Base-by-base conservation (phyloP, 2,888 invertebrate species). In the Cepaea hortensis region DNA sequence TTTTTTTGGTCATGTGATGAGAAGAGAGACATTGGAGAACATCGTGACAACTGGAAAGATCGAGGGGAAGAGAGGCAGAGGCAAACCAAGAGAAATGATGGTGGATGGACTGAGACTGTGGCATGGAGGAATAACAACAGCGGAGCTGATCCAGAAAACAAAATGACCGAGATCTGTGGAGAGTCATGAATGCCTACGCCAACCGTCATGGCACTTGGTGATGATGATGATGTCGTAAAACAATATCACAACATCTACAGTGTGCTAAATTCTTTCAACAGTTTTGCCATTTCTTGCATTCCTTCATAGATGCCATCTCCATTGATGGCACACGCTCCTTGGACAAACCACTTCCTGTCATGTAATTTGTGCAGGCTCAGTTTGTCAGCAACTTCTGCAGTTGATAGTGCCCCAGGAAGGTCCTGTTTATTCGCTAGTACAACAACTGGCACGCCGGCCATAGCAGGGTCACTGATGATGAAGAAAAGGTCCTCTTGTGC, bases 351-450 rank as follows among this genome's bases (percentile, higher is more conserved):
- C 88, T 92, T 91, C 85, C 91, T 89, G 85, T 89, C 90, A 4
- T 77, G 87, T n/a, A 94, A 85, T 81, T 91, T 90, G 15, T 89
- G 87, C 62, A 94, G 87, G 5, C 89, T 65, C 73, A 94, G 87
- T 72, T 88, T 86, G 6, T 93, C 92, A 3, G 92, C 91, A 23
- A 94, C 81, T 62, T 94, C 92, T 0, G 91, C 86, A 0, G 92
- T 88, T 35, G 87, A 90, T 88, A 92, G 77, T 2, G 94, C 93
- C 62, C 92, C 89, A 5, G 94, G 93, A 73, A 94, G 80, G 89
- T 94, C 94, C 89, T 94, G 94, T 89, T 94, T 94, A 90, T 94
- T 94, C 35, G 94, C 94, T 6, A 94, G 83, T 4, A 94, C 90
- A n/a, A 94, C 92, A 2, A 94, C 91, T 0, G 94, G 94, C 9